Evolutionary conservation across 2,888 invertebrate genomes (phyloP).

Genomic region (Athalia circularis): DNA sequence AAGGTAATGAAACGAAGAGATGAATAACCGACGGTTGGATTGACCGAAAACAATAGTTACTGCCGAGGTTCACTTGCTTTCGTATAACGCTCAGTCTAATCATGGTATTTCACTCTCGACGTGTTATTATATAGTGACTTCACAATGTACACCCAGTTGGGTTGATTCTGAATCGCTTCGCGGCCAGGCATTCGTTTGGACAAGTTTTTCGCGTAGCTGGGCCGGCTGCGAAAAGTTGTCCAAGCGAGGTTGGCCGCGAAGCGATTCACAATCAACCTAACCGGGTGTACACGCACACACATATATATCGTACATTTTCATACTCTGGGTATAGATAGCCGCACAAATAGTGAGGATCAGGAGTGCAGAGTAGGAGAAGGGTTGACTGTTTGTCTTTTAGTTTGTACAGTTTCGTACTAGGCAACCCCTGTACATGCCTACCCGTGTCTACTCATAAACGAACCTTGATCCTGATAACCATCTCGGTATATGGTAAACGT

Average conservation of each 20-base stretch:
- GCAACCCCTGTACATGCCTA: too few species aligned
- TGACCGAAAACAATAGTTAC: conserved; percentile 40
- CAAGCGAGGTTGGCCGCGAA: too few species aligned
- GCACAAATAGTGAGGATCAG: neutral
- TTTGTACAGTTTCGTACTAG: conserved; percentile 11
- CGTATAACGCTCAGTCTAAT: neutral
- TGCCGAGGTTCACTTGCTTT: neutral
- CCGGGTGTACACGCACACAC: neutral
- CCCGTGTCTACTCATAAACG: conserved; percentile 41
- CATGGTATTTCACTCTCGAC: neutral
- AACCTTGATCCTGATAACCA: conserved; percentile 19
- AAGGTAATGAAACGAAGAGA: neutral
- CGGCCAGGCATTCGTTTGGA: too few species aligned
- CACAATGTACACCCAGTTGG: too few species aligned
- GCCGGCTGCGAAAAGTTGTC: too few species aligned
- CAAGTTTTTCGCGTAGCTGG: too few species aligned
- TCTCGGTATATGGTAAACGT: conserved; percentile 16
- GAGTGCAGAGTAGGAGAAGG: neutral
- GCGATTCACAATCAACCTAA: too few species aligned
- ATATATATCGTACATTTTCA: neutral
- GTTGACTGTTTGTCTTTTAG: conserved; percentile 37
- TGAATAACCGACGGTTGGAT: conserved; percentile 24
- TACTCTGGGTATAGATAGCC: neutral
- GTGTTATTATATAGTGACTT: too few species aligned
- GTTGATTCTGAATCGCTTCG: too few species aligned